These are phyloP conservation scores for Andrena camellia DNA, from an alignment of 2,888 invertebrate species.

Conservation along the genomic window DNA sequence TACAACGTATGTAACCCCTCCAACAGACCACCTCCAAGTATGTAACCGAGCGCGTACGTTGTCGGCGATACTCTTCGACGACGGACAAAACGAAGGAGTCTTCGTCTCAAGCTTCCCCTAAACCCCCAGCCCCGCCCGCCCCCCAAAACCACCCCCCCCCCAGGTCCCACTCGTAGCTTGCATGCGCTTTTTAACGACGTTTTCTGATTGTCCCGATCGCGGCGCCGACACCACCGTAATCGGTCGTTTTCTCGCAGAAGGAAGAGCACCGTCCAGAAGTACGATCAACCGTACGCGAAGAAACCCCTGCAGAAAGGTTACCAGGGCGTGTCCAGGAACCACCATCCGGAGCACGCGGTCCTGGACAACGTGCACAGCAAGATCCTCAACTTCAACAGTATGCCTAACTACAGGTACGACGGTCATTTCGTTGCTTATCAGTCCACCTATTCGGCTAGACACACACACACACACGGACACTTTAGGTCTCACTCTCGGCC, in stretches of 20 bases:
- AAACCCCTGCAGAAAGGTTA: conserved; percentile 92
- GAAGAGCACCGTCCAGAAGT: conserved; percentile 95
- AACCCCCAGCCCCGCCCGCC: neutral
- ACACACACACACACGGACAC: neutral
- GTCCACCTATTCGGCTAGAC: conserved; percentile 10
- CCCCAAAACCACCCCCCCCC: neutral
- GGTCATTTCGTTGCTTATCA: conserved; percentile 58
- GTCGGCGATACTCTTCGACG: conserved; percentile 12
- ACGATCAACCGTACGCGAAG: conserved; percentile 95
- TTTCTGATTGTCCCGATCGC: conserved; percentile 39
- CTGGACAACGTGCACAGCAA: conserved; percentile 91
- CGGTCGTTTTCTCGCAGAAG: conserved; percentile 87
- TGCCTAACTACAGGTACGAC: conserved; percentile 90
- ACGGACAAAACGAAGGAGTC: conserved; percentile 13
- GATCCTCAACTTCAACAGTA: conserved; percentile 92
- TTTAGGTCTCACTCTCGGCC: neutral
- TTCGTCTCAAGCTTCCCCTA: no score
- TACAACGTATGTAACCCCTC: neutral
- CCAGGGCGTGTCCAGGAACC: conserved; percentile 89
- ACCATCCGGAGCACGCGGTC: conserved; percentile 92
- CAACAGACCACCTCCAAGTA: neutral
- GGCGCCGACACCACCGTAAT: conserved; percentile 53
- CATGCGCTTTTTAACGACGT: conserved; percentile 80
- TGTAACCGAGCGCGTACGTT: neutral
- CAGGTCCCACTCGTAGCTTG: conserved; percentile 67